Conservation (phyloP, 1,140 invertebrate species). For the Cyclina sinensis region DNA sequence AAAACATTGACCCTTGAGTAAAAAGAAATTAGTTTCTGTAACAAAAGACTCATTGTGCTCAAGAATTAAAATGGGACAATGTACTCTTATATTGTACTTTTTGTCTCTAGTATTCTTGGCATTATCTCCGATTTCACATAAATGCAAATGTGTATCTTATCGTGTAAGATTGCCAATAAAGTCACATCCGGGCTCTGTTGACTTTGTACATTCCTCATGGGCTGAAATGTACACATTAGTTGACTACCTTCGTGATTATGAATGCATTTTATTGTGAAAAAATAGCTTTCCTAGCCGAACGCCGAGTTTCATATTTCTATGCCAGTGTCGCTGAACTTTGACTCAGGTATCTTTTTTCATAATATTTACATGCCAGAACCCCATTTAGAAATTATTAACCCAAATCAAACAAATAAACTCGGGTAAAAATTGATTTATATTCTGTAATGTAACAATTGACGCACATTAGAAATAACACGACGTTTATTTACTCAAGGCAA, state of each 20-base stretch:
- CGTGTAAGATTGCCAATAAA: too few relatives aligned
- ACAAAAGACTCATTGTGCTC: not conserved
- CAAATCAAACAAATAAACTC: not conserved
- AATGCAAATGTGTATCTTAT: not conserved
- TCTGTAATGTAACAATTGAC: not conserved
- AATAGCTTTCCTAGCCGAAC: not conserved
- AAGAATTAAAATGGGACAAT: not conserved
- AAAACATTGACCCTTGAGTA: not conserved
- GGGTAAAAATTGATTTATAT: slow-evolving; percentile 5
- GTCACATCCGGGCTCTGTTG: too few relatives aligned
- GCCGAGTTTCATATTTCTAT: not conserved
- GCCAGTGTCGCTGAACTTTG: not conserved
- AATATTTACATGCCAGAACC: not conserved
- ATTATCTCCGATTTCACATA: not conserved
- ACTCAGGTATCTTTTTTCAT: not conserved
- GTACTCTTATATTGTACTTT: too few relatives aligned
- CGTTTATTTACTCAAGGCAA: not conserved
- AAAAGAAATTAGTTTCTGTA: not conserved
- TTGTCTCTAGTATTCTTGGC: not conserved
- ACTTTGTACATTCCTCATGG: too few relatives aligned
- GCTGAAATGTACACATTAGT: too few relatives aligned
- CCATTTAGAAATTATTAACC: not conserved
- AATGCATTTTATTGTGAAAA: too few relatives aligned
- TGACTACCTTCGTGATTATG: too few relatives aligned
- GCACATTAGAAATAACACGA: not conserved